phyloP scores from a whole-genome alignment of 1,140 invertebrate genomes.

The Tetramorium parvispinum region DNA sequence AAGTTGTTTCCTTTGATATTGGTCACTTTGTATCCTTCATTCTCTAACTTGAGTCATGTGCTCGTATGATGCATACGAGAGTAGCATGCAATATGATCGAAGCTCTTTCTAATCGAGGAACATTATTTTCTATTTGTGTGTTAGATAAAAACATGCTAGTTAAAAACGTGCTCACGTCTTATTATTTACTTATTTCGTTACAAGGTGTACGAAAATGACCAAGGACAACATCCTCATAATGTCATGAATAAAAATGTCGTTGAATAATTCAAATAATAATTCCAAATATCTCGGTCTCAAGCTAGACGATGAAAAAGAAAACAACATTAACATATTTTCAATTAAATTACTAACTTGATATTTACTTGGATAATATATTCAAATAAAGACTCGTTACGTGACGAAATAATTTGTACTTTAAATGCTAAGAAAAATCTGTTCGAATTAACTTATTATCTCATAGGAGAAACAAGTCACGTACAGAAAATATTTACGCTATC shows the following conservation, averaged over 20 bases:
- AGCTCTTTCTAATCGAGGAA: neutral
- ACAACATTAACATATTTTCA: neutral
- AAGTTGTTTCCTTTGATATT: constrained; percentile 48
- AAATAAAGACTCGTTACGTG: neutral
- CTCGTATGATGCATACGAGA: neutral
- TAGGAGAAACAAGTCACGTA: neutral
- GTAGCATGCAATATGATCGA: neutral
- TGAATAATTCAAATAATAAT: constrained; percentile 24
- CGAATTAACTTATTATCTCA: neutral
- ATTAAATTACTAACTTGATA: neutral
- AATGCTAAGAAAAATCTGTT: neutral
- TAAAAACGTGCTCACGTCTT: constrained; percentile 3
- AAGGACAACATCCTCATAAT: constrained; percentile 24
- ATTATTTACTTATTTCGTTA: constrained; percentile 15
- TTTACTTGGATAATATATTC: neutral
- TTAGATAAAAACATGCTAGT: neutral
- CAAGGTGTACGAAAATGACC: neutral
- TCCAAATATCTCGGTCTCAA: neutral
- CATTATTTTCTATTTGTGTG: neutral
- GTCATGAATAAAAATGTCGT: constrained; percentile 22
- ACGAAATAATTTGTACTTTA: constrained; percentile 16
- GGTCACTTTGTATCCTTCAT: constrained; percentile 20
- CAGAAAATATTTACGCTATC: constrained; percentile 30
- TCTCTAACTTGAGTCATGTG: constrained; percentile 29
- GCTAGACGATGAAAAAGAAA: neutral